phyloP scores from a whole-genome alignment of 1,140 invertebrate genomes.

The Octopus bimaculoides region DNA sequence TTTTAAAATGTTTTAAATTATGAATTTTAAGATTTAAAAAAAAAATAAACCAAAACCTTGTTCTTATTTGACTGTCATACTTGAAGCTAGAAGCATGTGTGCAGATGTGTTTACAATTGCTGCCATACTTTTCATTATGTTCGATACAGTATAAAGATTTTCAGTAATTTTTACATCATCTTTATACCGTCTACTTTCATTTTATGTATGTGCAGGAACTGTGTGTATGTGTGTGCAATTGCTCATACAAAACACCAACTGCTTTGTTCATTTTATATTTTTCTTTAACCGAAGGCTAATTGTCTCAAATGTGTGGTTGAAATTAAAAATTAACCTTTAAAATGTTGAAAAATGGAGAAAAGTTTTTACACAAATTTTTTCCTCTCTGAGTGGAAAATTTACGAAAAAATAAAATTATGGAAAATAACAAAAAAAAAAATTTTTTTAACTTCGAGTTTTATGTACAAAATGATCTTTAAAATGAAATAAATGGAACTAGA shows the following conservation, averaged over 20 bases:
- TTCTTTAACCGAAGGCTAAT: too few relatives aligned
- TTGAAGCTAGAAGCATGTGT: conserved; percentile 10
- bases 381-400: too few relatives aligned
- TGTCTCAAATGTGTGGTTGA: too few relatives aligned
- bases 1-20: not conserved
- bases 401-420: not conserved
- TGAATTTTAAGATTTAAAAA: not conserved
- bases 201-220: not conserved
- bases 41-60: not conserved
- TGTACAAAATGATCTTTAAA: conserved; percentile 7
- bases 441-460: not conserved
- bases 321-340: too few relatives aligned
- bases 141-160: not conserved
- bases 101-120: conserved; percentile 3
- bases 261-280: too few relatives aligned
- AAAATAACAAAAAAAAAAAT: conserved; percentile 1
- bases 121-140: conserved; percentile 4
- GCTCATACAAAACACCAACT: too few relatives aligned
- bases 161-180: not conserved
- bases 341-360: too few relatives aligned
- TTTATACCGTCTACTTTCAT: conserved; percentile 2
- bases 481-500: conserved; percentile 1
- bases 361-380: too few relatives aligned
- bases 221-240: not conserved
- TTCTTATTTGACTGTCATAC: not conserved